phyloP scores from a whole-genome alignment of 2,113 vertebrate species.

The Carassius auratus region DNA sequence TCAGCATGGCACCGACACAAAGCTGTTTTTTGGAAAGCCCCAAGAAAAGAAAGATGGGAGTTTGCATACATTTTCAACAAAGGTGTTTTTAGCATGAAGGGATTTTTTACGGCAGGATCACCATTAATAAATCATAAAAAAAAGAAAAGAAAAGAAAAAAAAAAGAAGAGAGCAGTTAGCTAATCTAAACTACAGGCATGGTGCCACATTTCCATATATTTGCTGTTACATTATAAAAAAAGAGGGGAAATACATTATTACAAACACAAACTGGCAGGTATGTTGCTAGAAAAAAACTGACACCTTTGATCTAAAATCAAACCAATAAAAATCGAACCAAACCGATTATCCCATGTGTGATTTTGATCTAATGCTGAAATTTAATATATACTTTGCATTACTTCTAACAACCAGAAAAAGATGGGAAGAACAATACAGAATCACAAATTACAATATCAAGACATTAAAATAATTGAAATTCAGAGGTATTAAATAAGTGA shows the following conservation, averaged over 20 bases:
- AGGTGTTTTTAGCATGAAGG: not conserved
- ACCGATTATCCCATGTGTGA: not conserved
- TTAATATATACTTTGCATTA: not conserved
- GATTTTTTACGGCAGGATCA: not conserved
- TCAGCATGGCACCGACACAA: slow-evolving; percentile 70
- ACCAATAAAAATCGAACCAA: slow-evolving; percentile 6
- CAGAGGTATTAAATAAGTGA: not conserved
- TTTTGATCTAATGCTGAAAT: not conserved
- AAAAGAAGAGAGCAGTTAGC: slow-evolving; percentile 25
- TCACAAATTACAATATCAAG: slow-evolving; percentile 9
- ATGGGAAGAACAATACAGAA: not conserved
- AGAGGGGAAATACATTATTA: not conserved
- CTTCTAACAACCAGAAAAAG: not conserved
- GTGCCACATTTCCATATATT: not conserved
- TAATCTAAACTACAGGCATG: not conserved
- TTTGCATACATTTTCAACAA: slow-evolving; percentile 12
- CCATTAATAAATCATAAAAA: slow-evolving; percentile 27
- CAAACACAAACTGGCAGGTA: not conserved
- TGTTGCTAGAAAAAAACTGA: slow-evolving; percentile 14
- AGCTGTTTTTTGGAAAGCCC: slow-evolving; percentile 28
- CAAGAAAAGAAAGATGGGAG: slow-evolving; percentile 39
- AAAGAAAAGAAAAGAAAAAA: slow-evolving; percentile 28
- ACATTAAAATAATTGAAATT: not conserved
- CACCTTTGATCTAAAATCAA: not conserved
- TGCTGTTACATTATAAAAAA: not conserved